Evolutionary conservation across 2,888 invertebrate species (phyloP).

Genomic region (Synergus gifuensis): DNA sequence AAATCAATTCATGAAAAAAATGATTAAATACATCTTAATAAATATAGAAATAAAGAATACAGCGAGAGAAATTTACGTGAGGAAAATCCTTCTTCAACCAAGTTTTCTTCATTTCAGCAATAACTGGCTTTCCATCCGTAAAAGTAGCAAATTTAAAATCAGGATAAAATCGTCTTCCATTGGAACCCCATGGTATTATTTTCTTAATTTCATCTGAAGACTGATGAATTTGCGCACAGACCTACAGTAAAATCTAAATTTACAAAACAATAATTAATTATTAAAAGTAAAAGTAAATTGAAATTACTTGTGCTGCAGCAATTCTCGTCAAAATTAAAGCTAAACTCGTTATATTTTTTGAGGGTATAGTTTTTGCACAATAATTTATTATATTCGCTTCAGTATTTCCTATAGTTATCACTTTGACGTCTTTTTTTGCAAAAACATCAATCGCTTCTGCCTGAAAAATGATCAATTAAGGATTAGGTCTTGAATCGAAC

Average conservation of each 20-base stretch:
- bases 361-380: constrained; percentile 55
- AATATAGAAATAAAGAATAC: background rate
- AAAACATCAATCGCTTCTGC: constrained; percentile 55
- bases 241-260: constrained; percentile 44
- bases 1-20: background rate
- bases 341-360: constrained; percentile 54
- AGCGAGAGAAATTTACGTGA: constrained; percentile 42
- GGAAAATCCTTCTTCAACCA: constrained; percentile 55
- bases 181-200: constrained; percentile 60
- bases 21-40: background rate
- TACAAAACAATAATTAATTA: background rate
- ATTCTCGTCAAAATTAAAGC: constrained; percentile 52
- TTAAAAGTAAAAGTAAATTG: background rate
- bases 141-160: constrained; percentile 56
- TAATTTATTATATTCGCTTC: constrained; percentile 53
- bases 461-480: constrained; percentile 43
- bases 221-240: constrained; percentile 49
- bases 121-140: constrained; percentile 35
- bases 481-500: too few species aligned
- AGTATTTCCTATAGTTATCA: constrained; percentile 55
- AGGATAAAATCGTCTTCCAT: constrained; percentile 47
- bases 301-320: constrained; percentile 47
- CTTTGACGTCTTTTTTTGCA: constrained; percentile 54
- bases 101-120: constrained; percentile 32
- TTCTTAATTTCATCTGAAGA: constrained; percentile 55